Conservation (phyloP, 2,888 invertebrate species). For the Erpobdella octoculata region DNA sequence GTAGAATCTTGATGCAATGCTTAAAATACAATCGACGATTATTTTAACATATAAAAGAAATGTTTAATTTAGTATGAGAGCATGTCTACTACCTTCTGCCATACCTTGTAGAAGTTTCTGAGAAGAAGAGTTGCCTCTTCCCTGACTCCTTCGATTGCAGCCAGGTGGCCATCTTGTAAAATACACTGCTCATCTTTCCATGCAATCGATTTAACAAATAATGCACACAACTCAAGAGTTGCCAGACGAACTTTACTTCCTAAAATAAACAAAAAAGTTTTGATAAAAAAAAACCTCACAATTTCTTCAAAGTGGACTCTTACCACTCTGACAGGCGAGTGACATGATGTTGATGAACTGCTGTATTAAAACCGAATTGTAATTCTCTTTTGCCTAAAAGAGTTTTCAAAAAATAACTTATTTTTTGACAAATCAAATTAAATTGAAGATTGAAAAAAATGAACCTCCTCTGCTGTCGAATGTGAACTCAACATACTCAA, state of each 20-base stretch:
- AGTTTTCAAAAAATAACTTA: no score
- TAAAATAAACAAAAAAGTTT: constrained; percentile 20
- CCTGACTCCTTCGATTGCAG: constrained; percentile 64
- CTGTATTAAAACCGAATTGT: constrained; percentile 74
- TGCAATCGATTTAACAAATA: constrained; percentile 66
- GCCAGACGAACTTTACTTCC: constrained; percentile 81
- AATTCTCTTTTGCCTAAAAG: constrained; percentile 60
- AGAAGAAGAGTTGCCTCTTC: constrained; percentile 76
- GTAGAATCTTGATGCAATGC: no score
- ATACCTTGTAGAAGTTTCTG: constrained; percentile 79
- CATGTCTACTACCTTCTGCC: constrained; percentile 38
- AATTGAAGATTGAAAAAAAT: no score
- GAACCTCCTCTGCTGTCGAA: no score
- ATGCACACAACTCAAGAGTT: constrained; percentile 78
- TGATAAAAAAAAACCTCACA: constrained; percentile 1
- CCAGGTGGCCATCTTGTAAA: constrained; percentile 64
- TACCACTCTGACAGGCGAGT: constrained; percentile 76
- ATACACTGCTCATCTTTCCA: constrained; percentile 56
- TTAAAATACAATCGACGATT: neutral
- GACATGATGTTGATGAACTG: constrained; percentile 74
- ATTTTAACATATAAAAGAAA: neutral
- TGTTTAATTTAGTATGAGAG: no score
- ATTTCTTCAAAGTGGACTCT: no score
- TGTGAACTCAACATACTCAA: no score
- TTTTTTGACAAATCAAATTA: no score